Conservation (phyloP, 2,113 vertebrate genomes). For the Sphaerodactylus townsendi region DNA sequence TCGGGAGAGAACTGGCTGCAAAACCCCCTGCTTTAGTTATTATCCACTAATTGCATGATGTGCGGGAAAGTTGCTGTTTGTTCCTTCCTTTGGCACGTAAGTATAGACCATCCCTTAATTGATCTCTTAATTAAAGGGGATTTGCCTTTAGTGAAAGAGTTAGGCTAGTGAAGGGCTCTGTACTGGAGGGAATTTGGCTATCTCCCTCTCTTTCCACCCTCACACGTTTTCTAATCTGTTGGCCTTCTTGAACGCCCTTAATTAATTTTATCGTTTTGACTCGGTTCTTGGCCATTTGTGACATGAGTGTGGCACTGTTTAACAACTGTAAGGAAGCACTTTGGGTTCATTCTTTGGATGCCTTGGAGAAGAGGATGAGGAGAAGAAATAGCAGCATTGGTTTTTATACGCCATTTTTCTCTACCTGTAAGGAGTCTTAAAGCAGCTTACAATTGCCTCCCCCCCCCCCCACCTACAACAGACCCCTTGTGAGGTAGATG, state of each 20-base stretch:
- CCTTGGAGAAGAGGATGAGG: background rate
- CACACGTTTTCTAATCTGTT: background rate
- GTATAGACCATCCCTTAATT: background rate
- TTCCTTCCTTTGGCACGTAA: background rate
- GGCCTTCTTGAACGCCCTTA: constrained; percentile 1
- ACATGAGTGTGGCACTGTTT: background rate
- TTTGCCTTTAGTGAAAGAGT: background rate
- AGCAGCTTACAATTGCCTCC: too few species aligned
- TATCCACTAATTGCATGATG: background rate
- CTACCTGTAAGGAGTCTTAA: too few species aligned
- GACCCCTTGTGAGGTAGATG: too few species aligned
- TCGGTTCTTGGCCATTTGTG: background rate
- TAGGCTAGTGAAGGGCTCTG: background rate
- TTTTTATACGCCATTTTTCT: too few species aligned
- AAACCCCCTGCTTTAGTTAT: background rate
- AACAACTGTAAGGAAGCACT: background rate
- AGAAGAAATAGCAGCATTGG: too few species aligned
- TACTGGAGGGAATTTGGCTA: background rate
- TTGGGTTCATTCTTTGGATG: background rate
- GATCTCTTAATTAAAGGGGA: constrained; percentile 1
- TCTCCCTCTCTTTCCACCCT: background rate
- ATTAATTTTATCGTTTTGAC: background rate
- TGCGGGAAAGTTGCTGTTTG: constrained; percentile 1
- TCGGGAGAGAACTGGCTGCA: constrained; percentile 10
- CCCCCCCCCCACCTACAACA: too few species aligned